These are phyloP conservation scores for Nezara viridula DNA, from an alignment of 2,888 invertebrate genomes.

Conservation along the genomic window DNA sequence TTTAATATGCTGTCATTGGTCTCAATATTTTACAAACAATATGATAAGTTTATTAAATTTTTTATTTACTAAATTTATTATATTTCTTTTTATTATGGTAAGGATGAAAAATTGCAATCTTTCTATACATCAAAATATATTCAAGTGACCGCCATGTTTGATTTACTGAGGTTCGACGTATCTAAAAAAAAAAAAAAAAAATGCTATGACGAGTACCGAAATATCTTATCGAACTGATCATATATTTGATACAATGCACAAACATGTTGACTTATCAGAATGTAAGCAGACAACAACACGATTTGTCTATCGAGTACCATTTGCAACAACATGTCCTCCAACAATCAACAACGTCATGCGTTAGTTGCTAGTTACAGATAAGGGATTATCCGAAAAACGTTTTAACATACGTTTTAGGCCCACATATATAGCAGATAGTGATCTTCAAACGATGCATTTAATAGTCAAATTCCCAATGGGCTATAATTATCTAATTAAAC, in stretches of 20 bases:
- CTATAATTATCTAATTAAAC: slow-evolving; percentile 38
- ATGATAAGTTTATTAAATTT: too few relatives aligned
- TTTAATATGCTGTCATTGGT: too few relatives aligned
- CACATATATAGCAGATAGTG: neutral
- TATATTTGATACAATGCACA: neutral
- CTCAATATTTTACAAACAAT: too few relatives aligned
- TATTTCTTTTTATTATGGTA: too few relatives aligned
- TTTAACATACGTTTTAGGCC: neutral
- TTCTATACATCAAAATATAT: too few relatives aligned
- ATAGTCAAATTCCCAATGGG: neutral
- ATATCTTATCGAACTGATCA: neutral
- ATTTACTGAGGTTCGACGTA: too few relatives aligned
- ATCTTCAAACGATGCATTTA: slow-evolving; percentile 25
- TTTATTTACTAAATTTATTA: too few relatives aligned
- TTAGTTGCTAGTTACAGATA: neutral
- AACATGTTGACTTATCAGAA: neutral
- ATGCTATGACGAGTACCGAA: neutral
- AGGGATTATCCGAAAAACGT: neutral
- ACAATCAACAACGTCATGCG: neutral
- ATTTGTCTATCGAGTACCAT: neutral
- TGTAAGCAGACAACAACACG: neutral
- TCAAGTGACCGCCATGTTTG: too few relatives aligned
- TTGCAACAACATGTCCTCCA: neutral
- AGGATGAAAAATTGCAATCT: too few relatives aligned
- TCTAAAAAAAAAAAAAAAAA: too few relatives aligned